Base-by-base conservation (phyloP, 2,888 invertebrate species). In the Alsophila aescularia region DNA sequence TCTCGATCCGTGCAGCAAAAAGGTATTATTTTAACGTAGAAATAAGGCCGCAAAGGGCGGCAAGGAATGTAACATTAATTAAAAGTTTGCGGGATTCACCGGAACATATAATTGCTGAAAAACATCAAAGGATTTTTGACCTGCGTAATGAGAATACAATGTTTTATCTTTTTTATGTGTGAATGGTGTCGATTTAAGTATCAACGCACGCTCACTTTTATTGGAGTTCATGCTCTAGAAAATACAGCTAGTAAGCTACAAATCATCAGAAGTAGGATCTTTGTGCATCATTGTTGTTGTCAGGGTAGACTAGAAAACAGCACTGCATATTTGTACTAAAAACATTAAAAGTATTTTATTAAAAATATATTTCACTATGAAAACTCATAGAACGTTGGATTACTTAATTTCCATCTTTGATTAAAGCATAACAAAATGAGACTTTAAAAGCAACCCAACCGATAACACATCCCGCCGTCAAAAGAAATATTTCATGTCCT, bases 21-120 rank as follows among this genome's bases (percentile, higher is more conserved):
- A 58, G 53, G 60, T 60, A 53, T 50, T 53, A 53, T 58, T 58
- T 60, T 59, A 39, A 39, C 41, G 52, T 50, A 50, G 57, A 59
- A 57, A 52, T 52, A 44, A 57, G 29, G 43, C 57, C 43, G 37
- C 52, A 43, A 52, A 57, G 52, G 52, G 51, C 43, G 51, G 57
- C 18, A 47, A 57, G 51, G 50, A 57, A 53, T 50, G 60, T 58
- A 51, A 37, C 56, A 60, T 58, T 62, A 64, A 64, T 64, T 64
- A 64, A 64, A 64, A 62, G 60, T 64, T 64, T n/a, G 42, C 16
- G 31, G 47, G 52, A 49, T 29, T 48, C 31, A 14, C 31, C 60
- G 37, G 55, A 56, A 56, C 55, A 56, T 41, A 45, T 58, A 56
- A 58, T 58, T 56, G 47, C 47, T 47, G 48, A 40, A 45, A 47